Percentiles rank a stretch among this genome's conserved stretches.
phyloP scores from a whole-genome alignment of 2,888 invertebrate genomes.

The Lasioglossum villosulum region DNA sequence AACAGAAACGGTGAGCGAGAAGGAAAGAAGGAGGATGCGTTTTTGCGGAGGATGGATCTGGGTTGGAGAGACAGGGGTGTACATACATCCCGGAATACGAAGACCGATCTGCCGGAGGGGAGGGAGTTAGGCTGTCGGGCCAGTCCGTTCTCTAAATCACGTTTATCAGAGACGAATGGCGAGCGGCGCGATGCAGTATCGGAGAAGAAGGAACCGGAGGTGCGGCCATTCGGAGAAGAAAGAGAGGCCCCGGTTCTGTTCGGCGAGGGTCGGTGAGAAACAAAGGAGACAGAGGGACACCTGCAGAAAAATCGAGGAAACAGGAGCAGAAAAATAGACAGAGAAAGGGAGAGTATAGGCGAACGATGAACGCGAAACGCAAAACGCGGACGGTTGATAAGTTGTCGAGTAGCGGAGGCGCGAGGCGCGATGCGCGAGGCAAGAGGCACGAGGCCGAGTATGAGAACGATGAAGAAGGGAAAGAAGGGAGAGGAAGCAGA shows the following conservation, averaged over 20 bases:
- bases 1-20: not conserved
- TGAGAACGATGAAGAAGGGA: constrained; percentile 68
- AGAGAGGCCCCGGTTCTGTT: constrained; percentile 5
- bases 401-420: constrained; percentile 44
- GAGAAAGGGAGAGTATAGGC: not conserved
- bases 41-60: constrained; percentile 26
- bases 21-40: not conserved
- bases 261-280: constrained; percentile 43
- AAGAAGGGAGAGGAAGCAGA: constrained; percentile 72
- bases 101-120: constrained; percentile 18
- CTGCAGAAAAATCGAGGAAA: not conserved
- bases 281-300: not conserved
- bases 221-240: constrained; percentile 69
- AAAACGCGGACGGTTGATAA: constrained; percentile 37
- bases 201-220: constrained; percentile 69
- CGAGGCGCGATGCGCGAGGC: constrained; percentile 50
- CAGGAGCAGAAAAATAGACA: constrained; percentile 6
- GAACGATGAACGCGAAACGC: not conserved
- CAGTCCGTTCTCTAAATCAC: constrained; percentile 80
- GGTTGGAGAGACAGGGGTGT: constrained; percentile 23
- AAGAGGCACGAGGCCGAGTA: constrained; percentile 72
- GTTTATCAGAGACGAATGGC: constrained; percentile 78
- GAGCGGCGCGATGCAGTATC: constrained; percentile 52
- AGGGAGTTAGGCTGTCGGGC: constrained; percentile 51
- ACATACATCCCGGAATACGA: constrained; percentile 33